Conservation (phyloP, 1,140 invertebrate species). For the Diploscapter pachys region DNA sequence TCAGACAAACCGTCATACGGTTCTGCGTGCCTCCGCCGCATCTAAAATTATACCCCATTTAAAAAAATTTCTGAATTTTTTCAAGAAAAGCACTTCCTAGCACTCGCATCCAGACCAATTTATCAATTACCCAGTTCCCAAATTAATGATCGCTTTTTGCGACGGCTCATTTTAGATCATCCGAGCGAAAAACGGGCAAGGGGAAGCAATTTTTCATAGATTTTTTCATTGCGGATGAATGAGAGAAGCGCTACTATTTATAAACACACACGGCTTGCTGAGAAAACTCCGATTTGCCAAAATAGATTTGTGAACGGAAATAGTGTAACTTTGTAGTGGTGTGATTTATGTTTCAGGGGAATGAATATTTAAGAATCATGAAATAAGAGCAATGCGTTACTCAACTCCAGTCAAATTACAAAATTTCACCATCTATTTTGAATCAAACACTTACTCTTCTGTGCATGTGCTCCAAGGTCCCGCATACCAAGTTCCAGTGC, state of each 20-base stretch:
- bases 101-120: not conserved
- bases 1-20: slow-evolving; percentile 75
- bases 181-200: too few relatives aligned
- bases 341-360: slow-evolving; percentile 2
- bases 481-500: slow-evolving; percentile 80
- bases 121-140: not conserved
- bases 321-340: slow-evolving; percentile 22
- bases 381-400: not conserved
- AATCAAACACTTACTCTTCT: slow-evolving; percentile 33
- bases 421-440: slow-evolving; percentile 11
- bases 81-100: not conserved
- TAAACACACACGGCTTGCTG: too few relatives aligned
- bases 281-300: too few relatives aligned
- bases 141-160: not conserved
- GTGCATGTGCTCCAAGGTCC: slow-evolving; percentile 73
- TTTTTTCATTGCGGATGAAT: too few relatives aligned
- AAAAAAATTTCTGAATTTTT: not conserved
- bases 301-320: too few relatives aligned
- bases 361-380: not conserved
- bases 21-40: slow-evolving; percentile 74
- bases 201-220: too few relatives aligned
- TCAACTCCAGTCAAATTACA: not conserved
- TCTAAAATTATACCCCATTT: slow-evolving; percentile 58
- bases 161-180: too few relatives aligned
- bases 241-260: too few relatives aligned